Percentiles rank a stretch among this genome's conserved stretches.
phyloP scores from a whole-genome alignment of 2,113 vertebrate species.

The Pyxicephalus adspersus region DNA sequence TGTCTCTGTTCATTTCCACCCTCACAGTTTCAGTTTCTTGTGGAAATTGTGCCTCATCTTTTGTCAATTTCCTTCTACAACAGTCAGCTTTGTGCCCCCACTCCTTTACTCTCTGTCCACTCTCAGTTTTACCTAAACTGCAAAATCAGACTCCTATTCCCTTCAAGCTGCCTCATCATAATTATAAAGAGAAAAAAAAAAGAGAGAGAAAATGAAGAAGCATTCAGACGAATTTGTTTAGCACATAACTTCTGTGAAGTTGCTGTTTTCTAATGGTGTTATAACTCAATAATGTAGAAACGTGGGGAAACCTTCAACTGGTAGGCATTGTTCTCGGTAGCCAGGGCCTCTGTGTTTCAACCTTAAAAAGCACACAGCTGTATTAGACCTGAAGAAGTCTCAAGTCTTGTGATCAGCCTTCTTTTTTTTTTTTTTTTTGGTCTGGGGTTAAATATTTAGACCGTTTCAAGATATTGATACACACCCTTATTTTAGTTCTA shows the following conservation, averaged over 20 bases:
- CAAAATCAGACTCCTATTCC: constrained; percentile 71
- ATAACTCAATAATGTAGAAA: constrained; percentile 87
- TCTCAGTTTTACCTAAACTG: not conserved
- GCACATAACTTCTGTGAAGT: constrained; percentile 89
- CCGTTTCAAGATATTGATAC: too few relatives aligned
- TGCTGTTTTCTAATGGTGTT: constrained; percentile 86
- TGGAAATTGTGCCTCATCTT: too few relatives aligned
- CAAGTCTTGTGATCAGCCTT: constrained; percentile 79
- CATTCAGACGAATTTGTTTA: constrained; percentile 86
- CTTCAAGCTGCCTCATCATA: constrained; percentile 78
- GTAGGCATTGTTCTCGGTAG: constrained; percentile 71
- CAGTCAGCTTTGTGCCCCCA: too few relatives aligned
- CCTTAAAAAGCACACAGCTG: constrained; percentile 70
- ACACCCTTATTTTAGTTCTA: too few relatives aligned
- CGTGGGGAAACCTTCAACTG: constrained; percentile 82
- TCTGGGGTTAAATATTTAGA: too few relatives aligned
- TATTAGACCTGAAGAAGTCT: constrained; percentile 76
- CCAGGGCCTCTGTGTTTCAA: constrained; percentile 67
- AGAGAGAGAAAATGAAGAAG: constrained; percentile 66
- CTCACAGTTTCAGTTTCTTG: too few relatives aligned
- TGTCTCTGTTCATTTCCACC: too few relatives aligned
- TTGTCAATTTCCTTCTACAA: too few relatives aligned
- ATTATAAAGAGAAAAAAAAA: constrained; percentile 58
- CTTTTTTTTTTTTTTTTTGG: constrained; percentile 33
- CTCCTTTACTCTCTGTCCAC: not conserved